Conservation (phyloP, 2,797 vertebrate genomes). For the Antennarius maculatus region DNA sequence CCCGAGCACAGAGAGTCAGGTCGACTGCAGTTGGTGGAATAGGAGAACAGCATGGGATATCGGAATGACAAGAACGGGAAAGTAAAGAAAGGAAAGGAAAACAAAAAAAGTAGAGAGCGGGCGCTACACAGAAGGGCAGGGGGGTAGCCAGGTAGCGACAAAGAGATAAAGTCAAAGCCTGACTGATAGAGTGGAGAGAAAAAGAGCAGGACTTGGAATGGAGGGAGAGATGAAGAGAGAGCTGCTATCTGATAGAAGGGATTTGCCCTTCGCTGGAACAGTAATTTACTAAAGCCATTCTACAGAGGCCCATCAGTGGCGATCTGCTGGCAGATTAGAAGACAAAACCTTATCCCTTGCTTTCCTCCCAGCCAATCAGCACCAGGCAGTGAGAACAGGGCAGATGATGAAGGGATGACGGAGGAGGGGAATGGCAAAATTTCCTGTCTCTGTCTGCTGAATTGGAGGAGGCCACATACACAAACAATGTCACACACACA, state of each 20-base stretch:
- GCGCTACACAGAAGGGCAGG: neutral
- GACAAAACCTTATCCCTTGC: conserved; percentile 74
- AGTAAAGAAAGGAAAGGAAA: neutral
- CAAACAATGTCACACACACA: conserved; percentile 29
- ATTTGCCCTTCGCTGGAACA: conserved; percentile 80
- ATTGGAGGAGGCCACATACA: conserved; percentile 50
- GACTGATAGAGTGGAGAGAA: conserved; percentile 62
- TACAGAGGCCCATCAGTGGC: conserved; percentile 79
- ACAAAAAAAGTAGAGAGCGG: neutral
- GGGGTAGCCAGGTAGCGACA: conserved; percentile 46
- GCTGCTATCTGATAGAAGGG: conserved; percentile 77
- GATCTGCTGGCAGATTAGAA: conserved; percentile 80
- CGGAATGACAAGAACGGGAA: conserved; percentile 13
- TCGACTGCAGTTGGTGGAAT: conserved; percentile 16
- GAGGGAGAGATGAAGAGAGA: conserved; percentile 65
- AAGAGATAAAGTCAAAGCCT: conserved; percentile 65
- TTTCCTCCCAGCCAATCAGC: conserved; percentile 74
- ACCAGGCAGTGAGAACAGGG: conserved; percentile 30
- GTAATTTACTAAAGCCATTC: conserved; percentile 83
- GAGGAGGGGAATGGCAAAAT: conserved; percentile 46
- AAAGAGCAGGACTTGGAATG: conserved; percentile 48
- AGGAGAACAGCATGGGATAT: conserved; percentile 16
- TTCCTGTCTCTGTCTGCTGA: conserved; percentile 49
- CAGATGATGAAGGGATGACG: conserved; percentile 65
- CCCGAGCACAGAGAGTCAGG: conserved; percentile 15